Evolutionary conservation across 2,113 vertebrate species (phyloP).

Genomic region (Ammodytes dubius): DNA sequence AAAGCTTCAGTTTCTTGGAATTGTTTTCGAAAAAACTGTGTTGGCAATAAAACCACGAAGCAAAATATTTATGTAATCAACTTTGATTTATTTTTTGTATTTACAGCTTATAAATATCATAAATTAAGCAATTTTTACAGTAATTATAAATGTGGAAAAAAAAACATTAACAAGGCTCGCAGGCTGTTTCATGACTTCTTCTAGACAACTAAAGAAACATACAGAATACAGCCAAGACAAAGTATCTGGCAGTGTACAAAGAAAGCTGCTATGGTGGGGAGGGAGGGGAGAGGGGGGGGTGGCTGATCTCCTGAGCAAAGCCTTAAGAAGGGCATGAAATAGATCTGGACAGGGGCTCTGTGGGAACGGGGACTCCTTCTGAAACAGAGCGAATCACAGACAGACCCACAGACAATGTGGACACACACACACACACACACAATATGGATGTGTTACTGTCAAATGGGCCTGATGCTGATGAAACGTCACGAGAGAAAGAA

Average conservation of each 20-base stretch:
- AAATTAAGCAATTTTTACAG: conserved; percentile 89
- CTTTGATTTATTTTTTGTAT: conserved; percentile 90
- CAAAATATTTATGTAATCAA: conserved; percentile 85
- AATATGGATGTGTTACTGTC: conserved; percentile 64
- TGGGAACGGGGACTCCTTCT: conserved; percentile 86
- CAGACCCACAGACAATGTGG: conserved; percentile 79
- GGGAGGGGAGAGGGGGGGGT: not conserved
- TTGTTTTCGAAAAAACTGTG: not conserved
- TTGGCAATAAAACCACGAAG: conserved; percentile 87
- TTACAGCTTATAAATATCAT: conserved; percentile 91
- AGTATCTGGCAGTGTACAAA: conserved; percentile 59
- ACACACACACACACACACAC: conserved; percentile 80
- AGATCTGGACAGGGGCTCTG: conserved; percentile 86
- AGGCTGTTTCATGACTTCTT: conserved; percentile 73
- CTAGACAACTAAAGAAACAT: conserved; percentile 71
- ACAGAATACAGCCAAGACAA: conserved; percentile 51
- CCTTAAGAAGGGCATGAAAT: conserved; percentile 82
- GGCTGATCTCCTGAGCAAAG: conserved; percentile 58
- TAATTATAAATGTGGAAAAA: conserved; percentile 77
- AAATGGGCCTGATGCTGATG: conserved; percentile 15
- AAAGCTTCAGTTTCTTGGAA: not conserved
- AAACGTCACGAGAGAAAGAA: not conserved
- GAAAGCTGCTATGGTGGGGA: conserved; percentile 27
- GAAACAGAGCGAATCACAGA: conserved; percentile 89
- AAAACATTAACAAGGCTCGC: conserved; percentile 80